Conservation (phyloP, 2,888 invertebrate species). For the Myopa tessellatipennis region DNA sequence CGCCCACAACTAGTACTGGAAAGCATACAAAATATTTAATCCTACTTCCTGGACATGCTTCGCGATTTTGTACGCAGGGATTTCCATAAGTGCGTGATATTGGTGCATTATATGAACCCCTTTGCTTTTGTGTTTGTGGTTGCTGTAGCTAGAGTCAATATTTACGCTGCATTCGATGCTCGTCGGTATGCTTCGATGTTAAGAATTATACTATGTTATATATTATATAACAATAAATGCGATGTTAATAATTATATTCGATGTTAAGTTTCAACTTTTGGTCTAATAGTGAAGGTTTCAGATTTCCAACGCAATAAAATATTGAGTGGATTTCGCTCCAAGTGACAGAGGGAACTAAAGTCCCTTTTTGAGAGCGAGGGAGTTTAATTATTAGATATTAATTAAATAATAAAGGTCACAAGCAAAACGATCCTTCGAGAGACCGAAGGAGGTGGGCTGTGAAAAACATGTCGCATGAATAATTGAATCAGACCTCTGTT, state of each 20-base stretch:
- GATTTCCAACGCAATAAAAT: neutral
- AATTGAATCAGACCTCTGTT: slow-evolving; percentile 1
- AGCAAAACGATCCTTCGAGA: neutral
- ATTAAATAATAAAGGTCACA: neutral
- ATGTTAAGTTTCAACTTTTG: slow-evolving; percentile 12
- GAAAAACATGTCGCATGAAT: neutral
- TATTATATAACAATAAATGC: too few species aligned
- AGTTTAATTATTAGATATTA: neutral
- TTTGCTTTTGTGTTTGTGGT: neutral
- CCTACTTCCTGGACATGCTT: slow-evolving; percentile 25
- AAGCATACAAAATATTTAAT: slow-evolving; percentile 16
- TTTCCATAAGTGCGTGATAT: slow-evolving; percentile 4
- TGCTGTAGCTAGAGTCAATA: slow-evolving; percentile 6
- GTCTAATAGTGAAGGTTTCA: neutral
- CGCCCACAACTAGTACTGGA: neutral
- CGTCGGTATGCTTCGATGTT: neutral
- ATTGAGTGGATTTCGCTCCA: slow-evolving; percentile 2
- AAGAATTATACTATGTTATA: too few species aligned
- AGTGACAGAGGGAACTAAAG: neutral
- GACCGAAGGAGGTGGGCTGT: neutral
- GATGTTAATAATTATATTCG: too few species aligned
- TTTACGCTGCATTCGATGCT: neutral
- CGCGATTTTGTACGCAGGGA: slow-evolving; percentile 29
- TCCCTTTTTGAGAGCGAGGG: neutral
- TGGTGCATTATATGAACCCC: slow-evolving; percentile 12